These are phyloP conservation scores for Otis tarda DNA, from an alignment of 2,113 vertebrate genomes.

Conservation along the genomic window DNA sequence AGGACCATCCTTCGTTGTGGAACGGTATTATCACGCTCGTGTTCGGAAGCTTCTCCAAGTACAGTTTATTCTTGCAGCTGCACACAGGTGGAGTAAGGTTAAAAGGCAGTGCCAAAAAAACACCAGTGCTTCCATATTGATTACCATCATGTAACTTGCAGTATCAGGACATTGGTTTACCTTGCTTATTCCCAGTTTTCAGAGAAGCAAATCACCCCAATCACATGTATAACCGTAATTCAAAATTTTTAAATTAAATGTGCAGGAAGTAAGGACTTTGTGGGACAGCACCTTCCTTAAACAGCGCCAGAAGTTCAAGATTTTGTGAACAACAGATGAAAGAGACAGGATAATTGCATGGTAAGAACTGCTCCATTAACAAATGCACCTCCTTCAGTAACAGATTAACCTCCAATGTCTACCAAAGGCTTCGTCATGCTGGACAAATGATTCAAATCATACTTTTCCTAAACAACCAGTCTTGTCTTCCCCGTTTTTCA, in stretches of 20 bases:
- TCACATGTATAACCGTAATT: not conserved
- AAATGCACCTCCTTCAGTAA: not conserved
- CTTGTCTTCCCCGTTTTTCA: not conserved
- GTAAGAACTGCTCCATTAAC: not conserved
- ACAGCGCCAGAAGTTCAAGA: not conserved
- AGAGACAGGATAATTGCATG: not conserved
- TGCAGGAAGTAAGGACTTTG: not conserved
- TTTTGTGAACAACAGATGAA: not conserved
- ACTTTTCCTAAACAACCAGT: not conserved
- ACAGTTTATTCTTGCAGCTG: slow-evolving; percentile 93
- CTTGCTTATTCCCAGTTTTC: not conserved
- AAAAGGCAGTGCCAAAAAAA: not conserved
- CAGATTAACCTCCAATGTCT: not conserved
- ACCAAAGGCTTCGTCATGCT: not conserved
- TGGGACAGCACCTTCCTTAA: not conserved
- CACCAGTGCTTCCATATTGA: not conserved
- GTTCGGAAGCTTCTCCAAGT: slow-evolving; percentile 90
- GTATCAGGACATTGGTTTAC: not conserved
- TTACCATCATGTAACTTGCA: not conserved
- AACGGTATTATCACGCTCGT: slow-evolving; percentile 96
- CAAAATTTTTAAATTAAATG: not conserved
- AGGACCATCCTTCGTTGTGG: slow-evolving; percentile 99
- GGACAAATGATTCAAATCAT: not conserved
- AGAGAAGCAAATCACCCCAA: not conserved
- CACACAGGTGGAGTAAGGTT: slow-evolving; percentile 4